A percentile compares a stretch with the other conserved stretches of the same genome.
Evolutionary conservation across 1,140 invertebrate genomes (phyloP).

Genomic region (Ectropis grisescens): DNA sequence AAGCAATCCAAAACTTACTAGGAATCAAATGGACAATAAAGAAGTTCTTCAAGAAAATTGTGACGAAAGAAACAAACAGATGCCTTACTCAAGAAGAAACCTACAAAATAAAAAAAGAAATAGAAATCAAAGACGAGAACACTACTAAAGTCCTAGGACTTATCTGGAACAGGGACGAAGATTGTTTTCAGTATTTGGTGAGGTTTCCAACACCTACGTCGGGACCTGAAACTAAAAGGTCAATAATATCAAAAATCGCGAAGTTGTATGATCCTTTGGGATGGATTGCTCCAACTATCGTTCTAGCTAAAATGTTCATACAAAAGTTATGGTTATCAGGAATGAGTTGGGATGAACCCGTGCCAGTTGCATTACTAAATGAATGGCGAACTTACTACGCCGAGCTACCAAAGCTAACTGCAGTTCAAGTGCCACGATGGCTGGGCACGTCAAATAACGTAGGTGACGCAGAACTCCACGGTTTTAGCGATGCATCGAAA

Average conservation of each 20-base stretch:
- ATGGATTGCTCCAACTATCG: constrained; percentile 3
- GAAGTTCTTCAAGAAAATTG: no score
- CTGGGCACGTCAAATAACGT: background rate
- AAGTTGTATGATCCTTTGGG: constrained; percentile 3
- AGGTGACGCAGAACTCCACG: constrained; percentile 12
- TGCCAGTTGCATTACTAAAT: background rate
- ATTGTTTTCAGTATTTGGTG: constrained; percentile 2
- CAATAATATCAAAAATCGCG: constrained; percentile 1
- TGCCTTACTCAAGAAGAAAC: background rate
- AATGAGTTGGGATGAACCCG: constrained; percentile 3
- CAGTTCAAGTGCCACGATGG: background rate
- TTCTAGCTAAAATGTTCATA: constrained; percentile 4
- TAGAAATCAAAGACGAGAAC: constrained; percentile 3
- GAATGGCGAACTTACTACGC: constrained; percentile 3
- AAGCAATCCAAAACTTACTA: no score
- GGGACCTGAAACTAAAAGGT: constrained; percentile 3
- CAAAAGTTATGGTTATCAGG: constrained; percentile 4
- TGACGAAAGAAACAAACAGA: background rate
- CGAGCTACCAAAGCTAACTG: background rate
- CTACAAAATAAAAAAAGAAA: background rate
- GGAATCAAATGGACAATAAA: no score
- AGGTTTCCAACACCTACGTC: background rate
- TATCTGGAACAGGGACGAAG: constrained; percentile 1
- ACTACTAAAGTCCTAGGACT: constrained; percentile 5
- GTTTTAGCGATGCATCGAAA: constrained; percentile 26